phyloP scores from a whole-genome alignment of 2,113 vertebrate genomes.

The Egretta garzetta region DNA sequence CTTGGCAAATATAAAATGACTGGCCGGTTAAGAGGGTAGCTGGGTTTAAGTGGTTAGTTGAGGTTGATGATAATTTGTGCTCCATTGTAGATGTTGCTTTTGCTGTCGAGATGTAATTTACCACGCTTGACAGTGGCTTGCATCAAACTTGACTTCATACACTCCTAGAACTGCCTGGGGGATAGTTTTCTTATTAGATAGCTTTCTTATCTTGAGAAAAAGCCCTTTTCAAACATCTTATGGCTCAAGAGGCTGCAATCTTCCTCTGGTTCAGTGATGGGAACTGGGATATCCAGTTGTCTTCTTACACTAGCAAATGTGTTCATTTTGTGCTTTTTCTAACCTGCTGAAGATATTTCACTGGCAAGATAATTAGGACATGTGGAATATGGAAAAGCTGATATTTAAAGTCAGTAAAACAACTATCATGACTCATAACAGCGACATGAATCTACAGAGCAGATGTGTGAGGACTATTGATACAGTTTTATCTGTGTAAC shows the following conservation, averaged over 20 bases:
- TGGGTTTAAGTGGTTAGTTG: not conserved
- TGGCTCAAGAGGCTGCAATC: not conserved
- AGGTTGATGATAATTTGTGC: not conserved
- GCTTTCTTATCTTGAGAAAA: not conserved
- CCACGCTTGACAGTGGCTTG: not conserved
- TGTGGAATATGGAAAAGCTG: not conserved
- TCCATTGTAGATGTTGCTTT: not conserved
- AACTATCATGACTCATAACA: not conserved
- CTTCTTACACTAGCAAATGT: not conserved
- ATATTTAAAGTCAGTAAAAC: not conserved
- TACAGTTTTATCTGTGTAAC: not conserved
- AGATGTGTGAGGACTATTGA: fast-evolving
- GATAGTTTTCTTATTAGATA: not conserved
- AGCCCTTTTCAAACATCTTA: not conserved
- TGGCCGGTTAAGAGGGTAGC: not conserved
- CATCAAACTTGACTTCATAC: not conserved
- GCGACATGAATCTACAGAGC: not conserved
- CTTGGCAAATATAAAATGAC: not conserved
- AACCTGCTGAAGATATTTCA: not conserved
- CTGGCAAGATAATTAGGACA: not conserved
- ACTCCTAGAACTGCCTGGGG: not conserved
- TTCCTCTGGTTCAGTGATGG: not conserved
- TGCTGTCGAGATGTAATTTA: not conserved
- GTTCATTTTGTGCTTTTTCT: not conserved
- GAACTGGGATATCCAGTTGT: not conserved